Evolutionary conservation across 2,113 vertebrate species (phyloP).

Genomic region (Dipodomys ordii): DNA sequence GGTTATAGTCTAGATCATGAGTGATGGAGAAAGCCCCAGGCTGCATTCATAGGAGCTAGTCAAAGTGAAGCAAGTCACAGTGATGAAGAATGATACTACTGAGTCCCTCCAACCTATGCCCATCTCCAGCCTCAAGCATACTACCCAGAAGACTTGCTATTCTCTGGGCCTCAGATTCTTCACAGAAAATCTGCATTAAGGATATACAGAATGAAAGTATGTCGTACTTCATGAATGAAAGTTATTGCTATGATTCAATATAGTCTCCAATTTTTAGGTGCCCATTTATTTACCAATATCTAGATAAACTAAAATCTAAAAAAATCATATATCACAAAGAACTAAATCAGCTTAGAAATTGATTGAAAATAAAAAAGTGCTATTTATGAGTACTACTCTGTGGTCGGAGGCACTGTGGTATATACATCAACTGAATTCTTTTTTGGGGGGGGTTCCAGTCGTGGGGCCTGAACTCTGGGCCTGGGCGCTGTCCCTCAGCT

Average conservation of each 20-base stretch:
- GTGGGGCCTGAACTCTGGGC: too few relatives aligned
- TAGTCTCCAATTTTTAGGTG: neutral
- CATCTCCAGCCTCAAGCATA: rapidly evolving
- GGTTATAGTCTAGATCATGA: neutral
- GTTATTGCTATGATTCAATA: neutral
- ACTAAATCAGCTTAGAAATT: neutral
- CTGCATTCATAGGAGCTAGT: rapidly evolving
- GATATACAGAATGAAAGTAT: neutral
- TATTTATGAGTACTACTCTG: neutral
- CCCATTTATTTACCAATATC: neutral
- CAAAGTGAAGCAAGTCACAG: too few relatives aligned
- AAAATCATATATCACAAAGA: neutral
- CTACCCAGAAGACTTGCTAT: rapidly evolving
- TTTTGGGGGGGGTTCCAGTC: too few relatives aligned
- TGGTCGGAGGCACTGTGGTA: neutral
- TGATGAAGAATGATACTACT: neutral
- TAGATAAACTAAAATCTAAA: conserved; percentile 29
- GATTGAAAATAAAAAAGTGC: neutral
- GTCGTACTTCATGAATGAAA: neutral
- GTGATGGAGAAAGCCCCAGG: neutral
- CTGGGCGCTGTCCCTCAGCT: too few relatives aligned
- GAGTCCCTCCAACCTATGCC: neutral
- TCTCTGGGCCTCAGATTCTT: neutral
- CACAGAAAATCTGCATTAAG: neutral
- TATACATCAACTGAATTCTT: neutral